Evolutionary conservation across 2,797 vertebrate species (phyloP), one percentile per base, ranked within the genome.

Genomic region (Tenualosa thibaudeaui): DNA sequence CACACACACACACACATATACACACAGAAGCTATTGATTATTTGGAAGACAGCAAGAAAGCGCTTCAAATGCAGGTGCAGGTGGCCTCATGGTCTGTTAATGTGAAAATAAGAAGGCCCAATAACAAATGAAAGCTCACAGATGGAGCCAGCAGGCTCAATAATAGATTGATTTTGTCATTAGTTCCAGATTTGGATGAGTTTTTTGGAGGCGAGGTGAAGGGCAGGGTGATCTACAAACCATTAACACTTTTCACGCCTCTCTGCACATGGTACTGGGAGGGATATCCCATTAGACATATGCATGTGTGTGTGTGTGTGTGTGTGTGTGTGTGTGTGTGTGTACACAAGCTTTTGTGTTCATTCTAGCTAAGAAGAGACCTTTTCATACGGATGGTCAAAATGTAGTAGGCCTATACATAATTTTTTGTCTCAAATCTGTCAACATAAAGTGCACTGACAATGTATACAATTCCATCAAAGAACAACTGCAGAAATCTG

Each of bases 111-210:
- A 84, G 85, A 85, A 43, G 58, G 56, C 12, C 53, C 58, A 10
- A 49, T 87, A 78, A 62, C 43, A 53, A 88, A 75, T 86, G 19
- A 71, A 82, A 81, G 78, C 82, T 81, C 81, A 40, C 24, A n/a
- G n/a, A 24, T 83, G 68, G 81, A 81, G 82, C 58, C 49, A 40
- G 43, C 17, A 19, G 75, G 84, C 83, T 81, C 62, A 54, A 40
- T 78, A 82, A 50, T 68, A 82, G 54, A 88, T 88, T 0, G 75
- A 89, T 84, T 86, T 85, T 85, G 60, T 82, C 60, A 84, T 88
- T 85, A 81, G 82, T 85, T 85, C 84, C 71, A 85, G 60, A 84
- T 88, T 88, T 83, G 81, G 40, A 40, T 81, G 85, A 51, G 82
- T 40, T 68, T 37, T 83, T 90, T 84, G 62, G 51, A 84, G 81